Evolutionary conservation across 2,113 vertebrate genomes (phyloP), one percentile per base, ranked within the genome.

Genomic region (Corynorhinus townsendii): DNA sequence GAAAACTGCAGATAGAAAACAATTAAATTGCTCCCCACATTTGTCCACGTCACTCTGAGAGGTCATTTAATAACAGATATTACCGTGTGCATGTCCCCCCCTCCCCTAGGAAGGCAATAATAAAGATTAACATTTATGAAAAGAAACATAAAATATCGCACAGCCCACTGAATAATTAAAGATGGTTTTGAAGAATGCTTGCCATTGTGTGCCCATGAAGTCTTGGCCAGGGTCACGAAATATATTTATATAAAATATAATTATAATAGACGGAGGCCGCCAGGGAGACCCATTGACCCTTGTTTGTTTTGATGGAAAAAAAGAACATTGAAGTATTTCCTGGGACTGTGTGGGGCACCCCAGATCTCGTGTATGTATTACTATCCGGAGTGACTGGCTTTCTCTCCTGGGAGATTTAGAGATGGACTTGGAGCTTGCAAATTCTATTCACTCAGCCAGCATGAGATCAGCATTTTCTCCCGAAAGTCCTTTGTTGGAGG

Each of bases 91-190:
- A 73, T 86, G 12, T 89, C 4, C 14, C 4, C 3, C 73, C n/a
- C 62, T 56, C 62, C 69, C 88, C 19, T 71, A 52, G 84, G 89
- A 94, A 96, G 93, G 97, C 97, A 98, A 98, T 98, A 98, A 98
- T 98, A 98, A 98, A 98, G 98, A 98, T 98, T 97, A 98, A 98
- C 98, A 98, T 98, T 98, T 98, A 98, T 97, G 97, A 98, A 98
- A 98, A 98, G 98, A 97, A 98, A 97, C 96, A 97, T 98, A 98
- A 98, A 98, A 98, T 98, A 98, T 96, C 98, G 97, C 96, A 91
- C 96, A 97, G 92, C 59, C 94, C 92, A 97, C 98, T 99, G 98
- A 99, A 98, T 99, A 98, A 98, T 99, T 98, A 98, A 99, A 98
- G 97, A 97, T 69, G 87, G 97, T 98, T 97, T 98, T 98, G 98